These are phyloP conservation scores for Trinectes maculatus DNA, from an alignment of 2,113 vertebrate species.

Conservation along the genomic window DNA sequence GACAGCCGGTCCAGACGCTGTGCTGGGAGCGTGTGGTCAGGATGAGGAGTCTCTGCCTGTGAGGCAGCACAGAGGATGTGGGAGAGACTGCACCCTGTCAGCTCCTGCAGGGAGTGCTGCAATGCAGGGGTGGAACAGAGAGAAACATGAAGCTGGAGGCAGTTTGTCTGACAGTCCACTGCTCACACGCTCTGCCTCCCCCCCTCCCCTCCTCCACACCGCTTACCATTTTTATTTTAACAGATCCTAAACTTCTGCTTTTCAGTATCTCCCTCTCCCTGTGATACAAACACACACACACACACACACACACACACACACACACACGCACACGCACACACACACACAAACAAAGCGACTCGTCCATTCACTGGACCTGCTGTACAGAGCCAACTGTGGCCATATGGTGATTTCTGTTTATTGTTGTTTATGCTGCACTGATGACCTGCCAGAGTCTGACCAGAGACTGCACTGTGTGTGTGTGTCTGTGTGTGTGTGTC, in stretches of 20 bases:
- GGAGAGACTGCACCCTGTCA: conserved; percentile 65
- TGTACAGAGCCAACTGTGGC: too few species aligned
- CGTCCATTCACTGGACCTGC: too few species aligned
- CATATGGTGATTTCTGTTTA: too few species aligned
- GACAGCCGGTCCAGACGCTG: conserved; percentile 26
- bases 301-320: conserved; percentile 1
- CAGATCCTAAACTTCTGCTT: neutral
- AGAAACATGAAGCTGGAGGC: conserved; percentile 56
- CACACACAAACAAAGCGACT: conserved; percentile 12
- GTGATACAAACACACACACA: neutral
- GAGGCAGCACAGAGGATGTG: conserved; percentile 56
- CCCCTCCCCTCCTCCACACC: conserved; percentile 15
- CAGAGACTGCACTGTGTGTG: conserved; percentile 11
- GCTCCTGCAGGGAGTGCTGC: conserved; percentile 77
- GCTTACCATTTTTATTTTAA: neutral
- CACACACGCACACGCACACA: conserved; percentile 3
- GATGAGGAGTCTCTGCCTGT: conserved; percentile 49
- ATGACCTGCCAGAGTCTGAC: too few species aligned
- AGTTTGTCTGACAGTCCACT: conserved; percentile 41
- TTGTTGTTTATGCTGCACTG: too few species aligned
- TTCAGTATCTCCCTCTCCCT: conserved; percentile 3
- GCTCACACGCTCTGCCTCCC: conserved; percentile 25
- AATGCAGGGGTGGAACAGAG: conserved; percentile 78
- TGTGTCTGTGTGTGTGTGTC: neutral
- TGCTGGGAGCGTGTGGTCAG: conserved; percentile 42